Percentiles rank a stretch among this genome's conserved stretches.
Conservation (phyloP, 2,888 invertebrate species). For the Epistrophe eligans region DNA sequence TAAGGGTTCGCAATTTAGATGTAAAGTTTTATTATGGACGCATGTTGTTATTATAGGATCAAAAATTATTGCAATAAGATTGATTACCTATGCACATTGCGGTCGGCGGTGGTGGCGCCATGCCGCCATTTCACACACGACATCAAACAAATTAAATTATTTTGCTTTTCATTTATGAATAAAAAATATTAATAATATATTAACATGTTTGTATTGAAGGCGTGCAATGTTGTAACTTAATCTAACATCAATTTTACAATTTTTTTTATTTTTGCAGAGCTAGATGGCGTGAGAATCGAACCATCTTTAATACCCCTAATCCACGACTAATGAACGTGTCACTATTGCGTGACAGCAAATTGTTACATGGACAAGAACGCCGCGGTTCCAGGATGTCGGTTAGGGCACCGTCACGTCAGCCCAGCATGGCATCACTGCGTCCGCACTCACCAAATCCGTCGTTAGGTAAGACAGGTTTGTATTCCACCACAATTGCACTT, state of each 20-base stretch:
- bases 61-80: too few species aligned
- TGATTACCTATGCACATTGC: too few species aligned
- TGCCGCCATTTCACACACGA: too few species aligned
- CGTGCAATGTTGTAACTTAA: slow-evolving; percentile 10
- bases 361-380: slow-evolving; percentile 90
- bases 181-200: neutral
- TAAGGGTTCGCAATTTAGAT: too few species aligned
- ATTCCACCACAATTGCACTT: slow-evolving; percentile 79
- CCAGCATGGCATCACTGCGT: slow-evolving; percentile 93
- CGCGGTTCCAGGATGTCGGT: slow-evolving; percentile 92
- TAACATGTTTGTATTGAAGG: neutral
- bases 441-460: slow-evolving; percentile 88
- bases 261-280: slow-evolving; percentile 87
- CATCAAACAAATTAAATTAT: too few species aligned
- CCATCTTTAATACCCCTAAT: slow-evolving; percentile 97
- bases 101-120: too few species aligned
- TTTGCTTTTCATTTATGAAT: neutral
- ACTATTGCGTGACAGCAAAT: slow-evolving; percentile 91
- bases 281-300: slow-evolving; percentile 95
- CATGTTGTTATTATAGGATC: too few species aligned
- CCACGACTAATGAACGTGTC: slow-evolving; percentile 97
- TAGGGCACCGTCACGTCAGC: slow-evolving; percentile 92
- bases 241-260: slow-evolving; percentile 10
- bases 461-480: slow-evolving; percentile 85
- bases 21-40: too few species aligned